A percentile compares a stretch with the other conserved stretches of the same genome.
Conservation (phyloP, 2,797 vertebrate species). For the Buphagus erythrorhynchus region DNA sequence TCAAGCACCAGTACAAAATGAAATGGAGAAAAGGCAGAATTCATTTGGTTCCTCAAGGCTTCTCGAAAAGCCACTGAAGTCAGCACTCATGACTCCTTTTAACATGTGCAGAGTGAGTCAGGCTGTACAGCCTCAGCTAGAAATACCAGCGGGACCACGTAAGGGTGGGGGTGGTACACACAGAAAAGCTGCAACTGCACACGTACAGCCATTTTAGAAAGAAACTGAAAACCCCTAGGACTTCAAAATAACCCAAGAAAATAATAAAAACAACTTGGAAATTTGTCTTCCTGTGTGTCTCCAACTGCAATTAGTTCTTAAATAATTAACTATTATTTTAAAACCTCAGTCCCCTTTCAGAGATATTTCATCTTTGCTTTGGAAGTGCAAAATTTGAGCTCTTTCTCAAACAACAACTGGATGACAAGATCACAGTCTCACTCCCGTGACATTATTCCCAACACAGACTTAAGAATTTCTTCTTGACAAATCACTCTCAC, state of each 20-base stretch:
- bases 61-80: background rate
- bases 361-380: background rate
- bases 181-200: background rate
- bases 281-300: background rate
- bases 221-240: background rate
- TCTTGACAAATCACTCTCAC: background rate
- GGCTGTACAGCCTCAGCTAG: background rate
- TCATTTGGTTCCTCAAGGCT: background rate
- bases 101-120: constrained; percentile 8
- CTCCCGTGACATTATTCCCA: accelerated
- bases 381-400: background rate
- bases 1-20: background rate
- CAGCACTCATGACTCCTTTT: constrained; percentile 1
- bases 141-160: background rate
- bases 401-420: background rate
- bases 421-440: background rate
- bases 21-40: constrained; percentile 2
- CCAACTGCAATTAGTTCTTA: background rate
- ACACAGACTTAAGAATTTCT: background rate
- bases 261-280: background rate
- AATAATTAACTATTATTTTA: background rate
- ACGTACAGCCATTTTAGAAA: background rate
- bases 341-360: background rate
- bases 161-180: background rate
- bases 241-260: background rate